phyloP scores from a whole-genome alignment of 2,797 vertebrate genomes.

The Acipenser oxyrinchus region DNA sequence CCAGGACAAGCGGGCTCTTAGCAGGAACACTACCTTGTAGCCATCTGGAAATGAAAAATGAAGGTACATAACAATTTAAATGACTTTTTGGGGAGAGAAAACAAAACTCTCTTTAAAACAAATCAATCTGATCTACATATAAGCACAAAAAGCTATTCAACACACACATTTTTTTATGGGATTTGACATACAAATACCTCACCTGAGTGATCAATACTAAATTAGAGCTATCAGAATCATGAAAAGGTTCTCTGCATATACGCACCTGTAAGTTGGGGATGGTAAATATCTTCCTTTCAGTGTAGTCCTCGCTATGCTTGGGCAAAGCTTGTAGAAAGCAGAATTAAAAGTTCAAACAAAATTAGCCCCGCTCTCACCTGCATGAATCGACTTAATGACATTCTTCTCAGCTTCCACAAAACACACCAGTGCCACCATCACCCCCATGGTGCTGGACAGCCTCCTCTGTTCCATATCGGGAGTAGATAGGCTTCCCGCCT shows the following conservation, averaged over 20 bases:
- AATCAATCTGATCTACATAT: background rate
- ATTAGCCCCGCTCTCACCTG: conserved; percentile 59
- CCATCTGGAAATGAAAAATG: conserved; percentile 60
- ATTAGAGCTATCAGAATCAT: background rate
- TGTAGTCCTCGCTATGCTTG: background rate
- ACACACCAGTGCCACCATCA: conserved; percentile 97
- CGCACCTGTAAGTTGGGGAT: no score
- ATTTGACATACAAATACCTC: no score
- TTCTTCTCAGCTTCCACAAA: conserved; percentile 88
- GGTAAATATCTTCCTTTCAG: no score
- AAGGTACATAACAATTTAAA: background rate
- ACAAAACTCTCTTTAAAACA: background rate
- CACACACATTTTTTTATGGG: no score
- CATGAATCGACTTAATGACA: conserved; percentile 87
- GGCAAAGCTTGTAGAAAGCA: background rate
- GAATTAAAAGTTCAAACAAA: background rate
- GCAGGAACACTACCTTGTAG: conserved; percentile 90
- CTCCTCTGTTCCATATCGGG: conserved; percentile 89
- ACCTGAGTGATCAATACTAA: no score
- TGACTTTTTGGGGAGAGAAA: background rate
- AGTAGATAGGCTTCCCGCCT: conserved; percentile 94
- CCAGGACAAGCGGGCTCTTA: conserved; percentile 87
- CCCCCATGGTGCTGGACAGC: conserved; percentile 93
- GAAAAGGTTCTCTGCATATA: background rate
- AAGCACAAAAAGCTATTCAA: background rate